Evolutionary conservation across 2,888 invertebrate genomes (phyloP), one percentile per base, ranked within the genome.

Genomic region (Gnatocerus cornutus): DNA sequence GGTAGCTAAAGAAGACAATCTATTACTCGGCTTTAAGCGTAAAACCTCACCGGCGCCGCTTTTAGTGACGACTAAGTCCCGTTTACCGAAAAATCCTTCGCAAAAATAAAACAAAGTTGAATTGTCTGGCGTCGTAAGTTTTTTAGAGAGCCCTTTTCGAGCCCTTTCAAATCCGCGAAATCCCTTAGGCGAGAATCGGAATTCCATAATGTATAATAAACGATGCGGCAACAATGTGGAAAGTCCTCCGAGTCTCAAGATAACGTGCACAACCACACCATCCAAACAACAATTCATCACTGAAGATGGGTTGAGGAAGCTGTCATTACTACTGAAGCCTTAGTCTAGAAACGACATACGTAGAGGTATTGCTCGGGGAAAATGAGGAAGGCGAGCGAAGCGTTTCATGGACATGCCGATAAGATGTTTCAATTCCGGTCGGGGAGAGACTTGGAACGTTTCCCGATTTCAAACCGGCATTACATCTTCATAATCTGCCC

Each of bases 191-290:
- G 64, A 41, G 69, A 66, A 72, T 73, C 61, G 68, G 69, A 71
- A 69, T 74, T 68, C 72, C 68, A 71, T 73, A 66, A 68, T 69
- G 72, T 69, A 73, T 73, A 69, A 73, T 74, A 74, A 74, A 74
- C 72, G 74, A 74, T 74, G 74, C 56, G 72, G 59, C 50, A 69
- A 59, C 59, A 59, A 64, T 64, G 53, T 52, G 59, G 50, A 63
- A 71, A 69, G 61, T 71, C 71, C 59, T 71, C 62, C 43, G 52
- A 71, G 63, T 63, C 58, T 62, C 21, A 45, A 70, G 71, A 69
- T 71, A 64, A 68, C 71, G 52, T 13, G 41, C 62, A 27, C 33
- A 45, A 53, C 56, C 63, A 13, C 33, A 43, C 65, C 50, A 66
- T 69, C 62, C 71, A 68, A 39, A 71, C 52, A 58, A 46, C 68